phyloP scores from a whole-genome alignment of 2,888 invertebrate species.

The Helleia helle region DNA sequence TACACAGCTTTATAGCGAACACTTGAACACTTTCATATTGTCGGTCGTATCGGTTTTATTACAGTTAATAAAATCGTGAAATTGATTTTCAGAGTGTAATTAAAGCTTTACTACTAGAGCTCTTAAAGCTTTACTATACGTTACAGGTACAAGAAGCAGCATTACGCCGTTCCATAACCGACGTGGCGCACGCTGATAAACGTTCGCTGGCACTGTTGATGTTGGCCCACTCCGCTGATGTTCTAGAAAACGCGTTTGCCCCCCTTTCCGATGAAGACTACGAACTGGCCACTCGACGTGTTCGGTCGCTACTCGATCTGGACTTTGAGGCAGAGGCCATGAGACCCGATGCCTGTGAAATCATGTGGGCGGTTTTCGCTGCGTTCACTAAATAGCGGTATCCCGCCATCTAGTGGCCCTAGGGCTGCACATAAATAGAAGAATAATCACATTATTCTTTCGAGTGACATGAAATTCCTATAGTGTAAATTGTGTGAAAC shows the following conservation, averaged over 20 bases:
- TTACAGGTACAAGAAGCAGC: conserved; percentile 97
- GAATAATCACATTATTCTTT: conserved; percentile 10
- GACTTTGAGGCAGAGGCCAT: conserved; percentile 97
- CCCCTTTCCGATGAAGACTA: conserved; percentile 98
- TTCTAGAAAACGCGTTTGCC: conserved; percentile 99
- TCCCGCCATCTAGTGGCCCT: conserved; percentile 20
- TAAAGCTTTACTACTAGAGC: no score
- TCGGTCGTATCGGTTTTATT: no score
- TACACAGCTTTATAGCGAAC: no score
- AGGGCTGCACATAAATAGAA: conserved; percentile 7
- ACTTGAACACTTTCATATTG: no score
- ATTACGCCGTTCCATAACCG: conserved; percentile 95
- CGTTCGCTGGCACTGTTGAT: conserved; percentile 94
- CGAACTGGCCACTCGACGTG: conserved; percentile 97
- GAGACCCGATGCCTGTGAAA: conserved; percentile 92
- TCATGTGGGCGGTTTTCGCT: conserved; percentile 99
- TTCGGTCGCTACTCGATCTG: conserved; percentile 94
- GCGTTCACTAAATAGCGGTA: conserved; percentile 95
- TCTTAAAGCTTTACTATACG: no score
- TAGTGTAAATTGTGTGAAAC: conserved; percentile 19
- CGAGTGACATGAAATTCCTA: conserved; percentile 16
- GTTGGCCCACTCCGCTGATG: conserved; percentile 98
- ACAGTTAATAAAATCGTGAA: no score
- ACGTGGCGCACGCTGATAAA: conserved; percentile 97
- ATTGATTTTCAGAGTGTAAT: no score